Conservation (phyloP, 2,113 vertebrate species). For the Ahaetulla prasina region DNA sequence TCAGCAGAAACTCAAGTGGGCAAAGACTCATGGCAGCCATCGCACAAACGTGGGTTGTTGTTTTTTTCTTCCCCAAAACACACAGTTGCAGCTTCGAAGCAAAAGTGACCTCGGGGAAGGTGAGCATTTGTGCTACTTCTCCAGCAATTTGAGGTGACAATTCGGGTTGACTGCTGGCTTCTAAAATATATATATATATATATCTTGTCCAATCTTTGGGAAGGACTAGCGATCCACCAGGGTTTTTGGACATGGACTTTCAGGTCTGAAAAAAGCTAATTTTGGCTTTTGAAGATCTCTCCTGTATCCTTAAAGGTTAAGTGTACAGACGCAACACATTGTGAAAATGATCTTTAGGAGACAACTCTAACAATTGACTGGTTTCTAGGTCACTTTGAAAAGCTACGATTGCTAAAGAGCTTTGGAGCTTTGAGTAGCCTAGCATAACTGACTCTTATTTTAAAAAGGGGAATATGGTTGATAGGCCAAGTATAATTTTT, state of each 20-base stretch:
- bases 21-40: too few relatives aligned
- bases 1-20: not conserved
- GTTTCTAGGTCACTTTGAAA: conserved; percentile 3
- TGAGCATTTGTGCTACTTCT: not conserved
- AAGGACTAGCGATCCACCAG: conserved; percentile 40
- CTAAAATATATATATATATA: conserved; percentile 32
- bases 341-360: conserved; percentile 29
- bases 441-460: conserved; percentile 23
- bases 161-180: conserved; percentile 24
- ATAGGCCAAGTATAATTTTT: conserved; percentile 27
- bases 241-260: conserved; percentile 25
- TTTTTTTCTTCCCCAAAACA: not conserved
- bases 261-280: conserved; percentile 41
- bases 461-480: not conserved
- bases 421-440: conserved; percentile 5
- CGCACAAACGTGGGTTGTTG: not conserved
- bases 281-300: conserved; percentile 20
- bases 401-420: conserved; percentile 20
- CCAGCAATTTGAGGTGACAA: conserved; percentile 1
- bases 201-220: conserved; percentile 31
- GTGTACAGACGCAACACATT: conserved; percentile 26
- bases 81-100: conserved; percentile 1
- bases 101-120: conserved; percentile 11
- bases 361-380: conserved; percentile 19
- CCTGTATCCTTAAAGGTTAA: conserved; percentile 43